Base-by-base conservation (phyloP, 1,140 invertebrate genomes). In the Plectrocnemia conspersa region DNA sequence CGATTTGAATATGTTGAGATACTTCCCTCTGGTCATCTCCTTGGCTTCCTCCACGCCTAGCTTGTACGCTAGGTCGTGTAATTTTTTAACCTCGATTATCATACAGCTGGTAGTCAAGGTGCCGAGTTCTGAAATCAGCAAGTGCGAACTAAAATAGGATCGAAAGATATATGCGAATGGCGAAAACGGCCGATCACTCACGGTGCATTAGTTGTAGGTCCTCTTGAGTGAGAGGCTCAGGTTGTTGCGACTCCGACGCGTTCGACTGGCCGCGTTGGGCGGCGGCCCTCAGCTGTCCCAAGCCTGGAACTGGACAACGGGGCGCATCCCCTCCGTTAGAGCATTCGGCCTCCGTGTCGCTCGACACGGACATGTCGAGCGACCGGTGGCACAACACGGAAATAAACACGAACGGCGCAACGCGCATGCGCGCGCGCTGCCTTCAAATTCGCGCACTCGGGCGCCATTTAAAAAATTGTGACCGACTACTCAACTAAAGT, bases 1-100 rank as follows among this genome's bases (percentile, higher is more conserved):
- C 27, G 69, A 56, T 40, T 63, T 80, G 63, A 88, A 88, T 65
- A 97, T 90, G 73, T 93, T 92, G 33, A 97, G 77, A 70, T 94
- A 93, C 75, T 94, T 95, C 27, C 93, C 93, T 62, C 93, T 77
- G 0, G 93, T 96, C 88, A 97, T 93, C 79, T 97, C 94, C 68
- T 93, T 93, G 1, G 92, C 85, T 79, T 98, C 93, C 67, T 95
- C 91, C 10, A 93, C 70, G 5, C 93, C 93, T 16, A 98, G 74
- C 67, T 94, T 90, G 72, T 96, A 97, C 4, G 93, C 92, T 40
- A 90, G 75, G 66, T 97, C 93, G 68, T 97, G 91, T 16, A 97
- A 73, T 65, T 90, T 89, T 69, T 92, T 90, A 0, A 97, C 90
- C 81, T 96, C 93, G 56, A 88, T 82, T 56, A 97, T 85, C 25